These are phyloP conservation scores for Ceyx cyanopectus DNA, from an alignment of 2,113 vertebrate species.

Conservation along the genomic window DNA sequence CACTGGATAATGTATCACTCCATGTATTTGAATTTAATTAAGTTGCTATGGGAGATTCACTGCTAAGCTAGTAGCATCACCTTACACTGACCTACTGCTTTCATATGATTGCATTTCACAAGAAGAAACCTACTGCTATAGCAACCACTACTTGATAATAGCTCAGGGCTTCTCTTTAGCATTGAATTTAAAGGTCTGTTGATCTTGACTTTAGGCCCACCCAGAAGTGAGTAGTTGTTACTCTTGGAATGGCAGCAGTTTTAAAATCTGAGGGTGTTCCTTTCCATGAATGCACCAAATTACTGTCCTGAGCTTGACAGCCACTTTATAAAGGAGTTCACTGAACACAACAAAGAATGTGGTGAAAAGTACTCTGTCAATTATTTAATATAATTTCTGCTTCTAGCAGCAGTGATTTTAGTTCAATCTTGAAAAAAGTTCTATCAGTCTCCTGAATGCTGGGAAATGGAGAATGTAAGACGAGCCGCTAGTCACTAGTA, in stretches of 20 bases:
- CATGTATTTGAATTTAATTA: slow-evolving; percentile 45
- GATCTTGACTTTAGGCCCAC: slow-evolving; percentile 22
- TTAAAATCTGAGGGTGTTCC: background rate
- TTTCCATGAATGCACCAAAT: background rate
- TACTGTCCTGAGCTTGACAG: background rate
- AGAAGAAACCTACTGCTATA: slow-evolving; percentile 25
- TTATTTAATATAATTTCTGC: background rate
- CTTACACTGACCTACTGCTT: slow-evolving; percentile 20
- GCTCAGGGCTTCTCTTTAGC: background rate
- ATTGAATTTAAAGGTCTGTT: slow-evolving; percentile 9
- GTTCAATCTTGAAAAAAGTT: background rate
- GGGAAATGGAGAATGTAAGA: background rate
- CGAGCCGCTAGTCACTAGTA: background rate
- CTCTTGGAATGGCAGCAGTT: background rate
- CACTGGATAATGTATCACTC: background rate
- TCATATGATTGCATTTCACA: slow-evolving; percentile 2
- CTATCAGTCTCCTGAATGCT: background rate
- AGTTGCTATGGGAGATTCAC: slow-evolving; percentile 41
- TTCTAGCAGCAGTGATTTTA: background rate
- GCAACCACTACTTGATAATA: slow-evolving; percentile 3
- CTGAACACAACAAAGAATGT: background rate
- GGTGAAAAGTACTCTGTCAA: background rate
- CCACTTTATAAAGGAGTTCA: background rate
- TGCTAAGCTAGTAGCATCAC: slow-evolving; percentile 37
- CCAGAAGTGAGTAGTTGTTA: background rate